Conservation (phyloP, 2,113 vertebrate genomes). For the Saguinus midas region DNA sequence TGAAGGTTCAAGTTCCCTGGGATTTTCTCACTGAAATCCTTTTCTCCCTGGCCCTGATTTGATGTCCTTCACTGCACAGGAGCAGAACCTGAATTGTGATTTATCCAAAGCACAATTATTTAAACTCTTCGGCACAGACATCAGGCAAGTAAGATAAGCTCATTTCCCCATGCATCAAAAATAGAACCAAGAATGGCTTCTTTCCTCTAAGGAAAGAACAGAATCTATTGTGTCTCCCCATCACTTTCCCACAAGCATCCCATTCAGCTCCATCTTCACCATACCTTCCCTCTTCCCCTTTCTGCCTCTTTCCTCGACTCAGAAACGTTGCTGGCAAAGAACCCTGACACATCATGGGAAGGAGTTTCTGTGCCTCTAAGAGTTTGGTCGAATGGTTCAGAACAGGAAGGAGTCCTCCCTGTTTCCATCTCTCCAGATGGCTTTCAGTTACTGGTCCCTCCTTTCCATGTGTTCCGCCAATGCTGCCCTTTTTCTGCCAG, state of each 20-base stretch:
- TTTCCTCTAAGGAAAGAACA: background rate
- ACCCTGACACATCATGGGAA: background rate
- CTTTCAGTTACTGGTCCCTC: background rate
- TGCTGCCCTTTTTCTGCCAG: background rate
- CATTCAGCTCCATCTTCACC: background rate
- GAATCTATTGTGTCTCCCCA: background rate
- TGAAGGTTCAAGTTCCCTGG: background rate
- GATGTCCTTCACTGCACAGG: background rate
- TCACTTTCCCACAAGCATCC: background rate
- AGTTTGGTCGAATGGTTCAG: background rate
- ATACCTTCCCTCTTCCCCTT: background rate
- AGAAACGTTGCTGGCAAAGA: background rate
- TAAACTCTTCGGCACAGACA: background rate
- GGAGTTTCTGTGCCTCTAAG: background rate
- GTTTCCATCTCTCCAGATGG: background rate
- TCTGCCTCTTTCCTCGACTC: background rate
- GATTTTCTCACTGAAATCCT: background rate
- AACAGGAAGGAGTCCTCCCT: background rate
- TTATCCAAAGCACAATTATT: background rate
- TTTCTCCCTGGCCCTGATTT: too few relatives aligned
- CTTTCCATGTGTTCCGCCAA: rapidly evolving
- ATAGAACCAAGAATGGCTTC: background rate
- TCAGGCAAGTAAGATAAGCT: background rate
- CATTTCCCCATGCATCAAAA: background rate
- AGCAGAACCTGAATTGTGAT: background rate